Evolutionary conservation across 2,888 invertebrate species (phyloP).

Genomic region (Diarsia rubi): DNA sequence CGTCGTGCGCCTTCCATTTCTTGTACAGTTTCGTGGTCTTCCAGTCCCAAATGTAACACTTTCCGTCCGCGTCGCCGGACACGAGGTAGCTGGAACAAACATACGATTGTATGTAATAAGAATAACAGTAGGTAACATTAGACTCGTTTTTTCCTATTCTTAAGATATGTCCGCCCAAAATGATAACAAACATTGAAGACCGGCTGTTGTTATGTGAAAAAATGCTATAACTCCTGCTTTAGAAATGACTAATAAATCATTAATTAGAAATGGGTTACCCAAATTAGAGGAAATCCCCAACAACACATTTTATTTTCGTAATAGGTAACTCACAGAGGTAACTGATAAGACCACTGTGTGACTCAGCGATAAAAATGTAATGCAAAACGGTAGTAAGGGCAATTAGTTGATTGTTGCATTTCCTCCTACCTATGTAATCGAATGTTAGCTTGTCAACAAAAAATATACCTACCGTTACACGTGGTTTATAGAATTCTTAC

Average conservation of each 20-base stretch:
- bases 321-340: neutral
- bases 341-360: neutral
- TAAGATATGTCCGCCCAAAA: constrained; percentile 8
- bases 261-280: constrained; percentile 1
- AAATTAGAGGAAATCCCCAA: neutral
- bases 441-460: constrained; percentile 13
- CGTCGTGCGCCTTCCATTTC: constrained; percentile 99
- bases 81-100: constrained; percentile 95
- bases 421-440: constrained; percentile 9
- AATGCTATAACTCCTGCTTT: neutral
- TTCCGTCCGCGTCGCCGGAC: constrained; percentile 99
- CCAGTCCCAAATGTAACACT: constrained; percentile 99
- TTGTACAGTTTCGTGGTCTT: constrained; percentile 99
- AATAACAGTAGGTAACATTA: constrained; percentile 5
- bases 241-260: neutral
- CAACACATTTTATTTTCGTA: constrained; percentile 1
- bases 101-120: constrained; percentile 29
- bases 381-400: neutral
- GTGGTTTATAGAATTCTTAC: constrained; percentile 8
- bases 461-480: constrained; percentile 29
- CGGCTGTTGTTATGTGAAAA: neutral
- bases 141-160: constrained; percentile 14
- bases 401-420: constrained; percentile 30
- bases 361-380: constrained; percentile 11
- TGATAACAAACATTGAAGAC: neutral